Base-by-base conservation (phyloP, 2,888 invertebrate genomes). In the Coelopa pilipes region DNA sequence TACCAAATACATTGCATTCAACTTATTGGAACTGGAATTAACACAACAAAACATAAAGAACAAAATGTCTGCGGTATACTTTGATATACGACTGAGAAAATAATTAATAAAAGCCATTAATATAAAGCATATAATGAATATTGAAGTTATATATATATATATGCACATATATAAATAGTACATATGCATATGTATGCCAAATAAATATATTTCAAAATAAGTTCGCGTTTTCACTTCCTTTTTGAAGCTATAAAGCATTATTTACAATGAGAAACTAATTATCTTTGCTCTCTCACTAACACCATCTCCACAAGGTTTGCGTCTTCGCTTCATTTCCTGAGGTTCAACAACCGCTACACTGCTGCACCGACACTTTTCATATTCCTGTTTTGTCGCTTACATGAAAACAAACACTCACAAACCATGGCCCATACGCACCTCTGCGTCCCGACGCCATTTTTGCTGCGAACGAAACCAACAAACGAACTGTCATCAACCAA, bases 91-190 rank as follows among this genome's bases (percentile, higher is more conserved):
- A 80, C 80, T 80, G 80, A 80, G 76, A 46, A 75, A 69, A 67
- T 76, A 67, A 72, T 65, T 46, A 57, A 75, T 19, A 21, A 7
- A 47, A 50, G 46, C 55, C 17, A 57, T 67, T 17, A n/a, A 13
- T 5, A 46, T 59, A n/a, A 17, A 47, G 45, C 53, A 19, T 53
- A 19, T 34, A 34, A 34, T 34, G 34, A 12, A 70, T 53, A 63
- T 21, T 45, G 62, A 12, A 62, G 21, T 34, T 47, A 11, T 21
- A 47, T 49, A 63, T 80, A 82, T 81, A 82, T 79, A 81, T 80
- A 80, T 77, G 76, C 77, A 77, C 76, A 76, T 70, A 77, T 79
- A 76, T 79, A n/a, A n/a, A n/a, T 76, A 77, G 77, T 78, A 79
- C 78, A 67, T 34, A 34, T 57, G 21, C n/a, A 57, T 57, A 62